Evolutionary conservation across 2,888 invertebrate species (phyloP), one percentile per base, ranked within the genome.

Genomic region (Tetrapedia diversipes): DNA sequence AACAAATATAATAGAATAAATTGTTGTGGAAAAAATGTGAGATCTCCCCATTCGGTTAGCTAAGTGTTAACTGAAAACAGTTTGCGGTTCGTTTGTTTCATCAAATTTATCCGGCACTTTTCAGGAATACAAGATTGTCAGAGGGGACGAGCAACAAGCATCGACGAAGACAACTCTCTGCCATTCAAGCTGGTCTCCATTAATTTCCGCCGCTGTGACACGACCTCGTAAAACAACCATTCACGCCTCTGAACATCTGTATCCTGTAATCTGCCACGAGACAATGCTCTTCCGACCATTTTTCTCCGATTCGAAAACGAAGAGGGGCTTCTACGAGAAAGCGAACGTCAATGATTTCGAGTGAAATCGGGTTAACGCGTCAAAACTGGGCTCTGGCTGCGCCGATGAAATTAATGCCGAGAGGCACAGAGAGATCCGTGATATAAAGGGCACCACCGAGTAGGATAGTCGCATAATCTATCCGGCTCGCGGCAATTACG

Each of bases 401-500:
- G 22, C 37, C n/a, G 16, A 32, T 32, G 22, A 54, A 65, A 56
- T 66, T 45, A 56, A 66, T 47, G 65, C 56, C 34, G 22, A 32
- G n/a, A 11, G 16, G 49, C 1, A 7, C 16, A 39, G 24, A 45
- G 22, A 29, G 27, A n/a, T 8, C 10, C n/a, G 32, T 32, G 47
- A 16, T 70, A 65, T 61, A 70, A 73, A 70, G 54, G 37, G n/a
- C n/a, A n/a, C 32, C 8, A 19, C 39, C 47, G 43, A 22, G 45
- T 45, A 34, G 60, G 54, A 53, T 70, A 49, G 37, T 34, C 54
- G 60, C 72, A 72, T 75, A 75, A 75, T 75, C 65, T 66, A 56
- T 59, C 53, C 53, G 54, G 53, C 57, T 53, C 53, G 65, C 53
- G 41, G 63, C 71, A 75, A 75, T 75, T 75, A 75, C 72, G 72